Percentiles rank a stretch among this genome's conserved stretches.
These are phyloP conservation scores for Indicator maculatus DNA, from an alignment of 2,113 vertebrate genomes.

Conservation along the genomic window DNA sequence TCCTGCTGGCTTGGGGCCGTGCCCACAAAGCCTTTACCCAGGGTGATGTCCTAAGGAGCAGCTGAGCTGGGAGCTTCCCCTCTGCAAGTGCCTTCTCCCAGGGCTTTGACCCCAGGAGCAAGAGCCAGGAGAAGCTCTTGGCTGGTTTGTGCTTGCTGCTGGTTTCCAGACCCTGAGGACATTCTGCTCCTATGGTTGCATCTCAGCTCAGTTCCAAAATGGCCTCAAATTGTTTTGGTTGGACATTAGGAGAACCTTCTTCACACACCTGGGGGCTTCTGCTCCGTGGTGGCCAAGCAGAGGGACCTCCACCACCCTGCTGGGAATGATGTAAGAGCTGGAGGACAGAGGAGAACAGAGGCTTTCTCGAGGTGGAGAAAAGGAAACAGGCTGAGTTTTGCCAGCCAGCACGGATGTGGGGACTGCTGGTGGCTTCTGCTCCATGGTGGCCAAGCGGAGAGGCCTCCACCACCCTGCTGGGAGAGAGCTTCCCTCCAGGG, in stretches of 20 bases:
- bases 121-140: neutral
- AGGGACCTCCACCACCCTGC: no score
- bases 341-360: neutral
- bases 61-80: neutral
- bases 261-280: neutral
- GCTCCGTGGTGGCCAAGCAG: no score
- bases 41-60: neutral
- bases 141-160: neutral
- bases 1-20: neutral
- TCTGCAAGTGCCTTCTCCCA: neutral
- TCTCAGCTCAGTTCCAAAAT: neutral
- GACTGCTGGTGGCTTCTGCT: neutral
- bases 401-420: neutral
- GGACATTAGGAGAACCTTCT: no score
- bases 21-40: no score
- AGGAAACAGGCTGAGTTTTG: neutral
- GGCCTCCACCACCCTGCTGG: neutral
- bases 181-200: rapidly evolving
- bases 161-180: neutral
- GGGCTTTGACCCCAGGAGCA: neutral
- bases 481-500: rapidly evolving
- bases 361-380: neutral
- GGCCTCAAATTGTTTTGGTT: no score
- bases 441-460: no score
- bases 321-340: rapidly evolving